phyloP scores from a whole-genome alignment of 2,113 vertebrate species.

The Amphilophus citrinellus region DNA sequence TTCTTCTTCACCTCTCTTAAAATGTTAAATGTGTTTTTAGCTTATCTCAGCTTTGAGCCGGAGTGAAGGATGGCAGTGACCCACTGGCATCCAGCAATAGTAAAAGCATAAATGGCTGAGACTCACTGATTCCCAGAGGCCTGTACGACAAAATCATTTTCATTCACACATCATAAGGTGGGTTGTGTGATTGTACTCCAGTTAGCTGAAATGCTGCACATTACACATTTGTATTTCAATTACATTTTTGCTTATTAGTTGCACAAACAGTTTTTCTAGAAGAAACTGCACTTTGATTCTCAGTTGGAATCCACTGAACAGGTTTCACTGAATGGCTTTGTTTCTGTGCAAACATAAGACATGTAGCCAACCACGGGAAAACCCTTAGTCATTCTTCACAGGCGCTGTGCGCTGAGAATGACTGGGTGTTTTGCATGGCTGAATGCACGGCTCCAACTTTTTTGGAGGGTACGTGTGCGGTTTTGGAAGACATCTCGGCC shows the following conservation, averaged over 20 bases:
- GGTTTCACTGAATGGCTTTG: not conserved
- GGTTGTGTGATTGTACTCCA: not conserved
- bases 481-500: not conserved
- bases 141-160: too few species aligned
- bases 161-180: too few species aligned
- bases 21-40: too few species aligned
- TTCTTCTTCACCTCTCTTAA: too few species aligned
- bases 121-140: not conserved
- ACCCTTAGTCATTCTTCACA: constrained; percentile 8
- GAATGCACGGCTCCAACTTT: not conserved
- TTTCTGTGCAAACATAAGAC: constrained; percentile 1
- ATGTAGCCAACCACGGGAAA: constrained; percentile 4
- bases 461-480: not conserved
- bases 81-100: too few species aligned
- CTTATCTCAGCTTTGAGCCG: too few species aligned
- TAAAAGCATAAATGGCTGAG: too few species aligned
- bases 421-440: not conserved
- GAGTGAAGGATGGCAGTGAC: too few species aligned
- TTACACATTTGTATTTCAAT: not conserved
- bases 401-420: not conserved
- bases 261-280: not conserved
- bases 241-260: not conserved
- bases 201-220: not conserved
- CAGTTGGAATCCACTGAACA: not conserved
- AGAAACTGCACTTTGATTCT: too few species aligned